Evolutionary conservation across 2,113 vertebrate species (phyloP), one percentile per base, ranked within the genome.

Genomic region (Todiramphus chloris): DNA sequence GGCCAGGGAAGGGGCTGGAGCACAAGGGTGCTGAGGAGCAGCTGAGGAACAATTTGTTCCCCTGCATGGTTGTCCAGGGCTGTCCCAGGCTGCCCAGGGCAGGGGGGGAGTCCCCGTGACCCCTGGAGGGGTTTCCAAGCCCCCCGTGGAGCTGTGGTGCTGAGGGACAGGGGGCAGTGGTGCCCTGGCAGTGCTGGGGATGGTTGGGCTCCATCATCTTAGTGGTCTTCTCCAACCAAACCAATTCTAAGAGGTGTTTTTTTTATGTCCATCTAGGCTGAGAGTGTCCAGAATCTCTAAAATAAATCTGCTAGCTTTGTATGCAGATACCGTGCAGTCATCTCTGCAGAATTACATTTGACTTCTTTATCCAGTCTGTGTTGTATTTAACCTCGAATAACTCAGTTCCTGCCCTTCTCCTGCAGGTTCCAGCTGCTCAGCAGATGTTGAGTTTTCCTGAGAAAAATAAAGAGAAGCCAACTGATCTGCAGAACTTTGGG

Each of bases 401-500:
- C 15, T 46, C 4, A 3, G 0, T 35, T 92, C 25, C 33, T 44
- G 39, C 41, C 41, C 7, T 16, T 66, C 66, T 94, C 43, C 77
- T 19, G 23, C 91, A 99, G 99, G 97, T 99, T 56, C 99, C 99
- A 25, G 98, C 99, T 87, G 98, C 98, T 79, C 99, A 99, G 97
- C 99, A 98, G 81, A 99, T 99, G 99, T 90, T 99, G 88, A 99
- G 97, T 97, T 99, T 99, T 80, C 98, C 98, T 53, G 99, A 99
- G 91, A 99, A 99, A 68, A 97, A 97, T 95, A 99, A 99, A 97
- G 99, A 99, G 85, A 99, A 99, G 83, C 96, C 98, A 11, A 98
- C 98, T 35, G 99, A 99, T 95, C 96, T 99, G 92, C 99, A 99
- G 97, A 99, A 99, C 97, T 99, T 99, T 5, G 99, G 99, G 19